These are phyloP conservation scores for Trissolcus japonicus DNA, from an alignment of 2,888 invertebrate genomes.

Conservation along the genomic window DNA sequence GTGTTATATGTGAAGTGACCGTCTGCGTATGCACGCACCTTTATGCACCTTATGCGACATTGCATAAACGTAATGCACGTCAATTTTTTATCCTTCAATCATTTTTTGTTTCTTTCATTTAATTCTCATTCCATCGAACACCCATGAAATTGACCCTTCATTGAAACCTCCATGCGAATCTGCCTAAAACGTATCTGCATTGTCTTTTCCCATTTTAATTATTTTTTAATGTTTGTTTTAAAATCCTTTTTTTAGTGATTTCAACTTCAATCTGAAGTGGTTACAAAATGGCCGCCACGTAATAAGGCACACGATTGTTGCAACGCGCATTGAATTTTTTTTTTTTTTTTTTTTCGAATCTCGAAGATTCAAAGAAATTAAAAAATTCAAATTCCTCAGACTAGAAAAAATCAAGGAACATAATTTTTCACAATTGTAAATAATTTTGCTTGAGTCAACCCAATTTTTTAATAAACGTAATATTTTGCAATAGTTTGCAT, in stretches of 20 bases:
- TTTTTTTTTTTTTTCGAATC: constrained; percentile 2
- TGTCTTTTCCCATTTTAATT: constrained; percentile 14
- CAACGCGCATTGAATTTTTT: constrained; percentile 71
- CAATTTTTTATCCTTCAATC: constrained; percentile 24
- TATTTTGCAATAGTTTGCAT: too few species aligned
- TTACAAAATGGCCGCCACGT: constrained; percentile 75
- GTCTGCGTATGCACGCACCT: constrained; percentile 44
- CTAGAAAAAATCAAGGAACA: too few species aligned
- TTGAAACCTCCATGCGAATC: too few species aligned
- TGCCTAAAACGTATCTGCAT: background rate
- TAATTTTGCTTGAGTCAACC: too few species aligned
- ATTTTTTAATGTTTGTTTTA: constrained; percentile 26
- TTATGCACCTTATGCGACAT: constrained; percentile 56
- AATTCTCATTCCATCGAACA: constrained; percentile 1
- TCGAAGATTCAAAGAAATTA: background rate
- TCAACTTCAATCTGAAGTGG: constrained; percentile 65
- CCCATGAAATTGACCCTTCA: too few species aligned
- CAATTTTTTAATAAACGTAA: too few species aligned
- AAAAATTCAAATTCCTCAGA: background rate
- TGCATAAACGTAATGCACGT: constrained; percentile 55
- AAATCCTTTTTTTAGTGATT: constrained; percentile 52
- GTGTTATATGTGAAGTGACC: constrained; percentile 33
- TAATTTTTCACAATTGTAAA: too few species aligned
- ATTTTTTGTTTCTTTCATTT: background rate
- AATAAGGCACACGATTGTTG: constrained; percentile 77